These are phyloP conservation scores for Argynnis bischoffii DNA, from an alignment of 2,888 invertebrate genomes.

Conservation along the genomic window DNA sequence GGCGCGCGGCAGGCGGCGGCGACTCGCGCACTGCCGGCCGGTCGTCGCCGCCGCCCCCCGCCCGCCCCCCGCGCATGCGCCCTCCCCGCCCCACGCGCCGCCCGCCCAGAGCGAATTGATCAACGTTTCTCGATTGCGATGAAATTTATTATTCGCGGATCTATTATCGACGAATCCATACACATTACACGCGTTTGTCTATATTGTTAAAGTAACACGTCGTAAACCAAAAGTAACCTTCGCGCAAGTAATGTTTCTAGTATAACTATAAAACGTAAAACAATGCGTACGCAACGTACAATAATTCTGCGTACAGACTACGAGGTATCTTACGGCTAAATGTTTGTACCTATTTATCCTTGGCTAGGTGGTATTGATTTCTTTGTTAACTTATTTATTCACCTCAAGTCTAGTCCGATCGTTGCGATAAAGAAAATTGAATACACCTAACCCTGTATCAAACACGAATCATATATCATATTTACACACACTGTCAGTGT, in stretches of 20 bases:
- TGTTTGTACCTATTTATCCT: slow-evolving; percentile 29
- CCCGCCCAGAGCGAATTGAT: slow-evolving; percentile 64
- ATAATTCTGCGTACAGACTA: slow-evolving; percentile 8
- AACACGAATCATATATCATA: not conserved
- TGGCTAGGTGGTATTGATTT: slow-evolving; percentile 39
- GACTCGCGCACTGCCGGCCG: slow-evolving; percentile 71
- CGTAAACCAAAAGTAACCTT: not conserved
- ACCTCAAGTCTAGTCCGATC: slow-evolving; percentile 25
- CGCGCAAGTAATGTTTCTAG: not conserved
- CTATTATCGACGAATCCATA: slow-evolving; percentile 61
- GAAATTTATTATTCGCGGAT: slow-evolving; percentile 79
- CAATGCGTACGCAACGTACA: slow-evolving; percentile 12
- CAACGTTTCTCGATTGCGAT: slow-evolving; percentile 75
- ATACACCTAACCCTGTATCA: not conserved
- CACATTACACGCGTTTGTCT: not conserved
- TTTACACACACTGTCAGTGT: not conserved
- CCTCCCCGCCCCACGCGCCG: slow-evolving; percentile 40
- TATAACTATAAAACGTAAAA: slow-evolving; percentile 10
- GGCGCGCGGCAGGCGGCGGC: slow-evolving; percentile 71
- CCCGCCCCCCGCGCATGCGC: slow-evolving; percentile 45
- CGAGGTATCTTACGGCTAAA: slow-evolving; percentile 19
- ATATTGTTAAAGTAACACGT: not conserved
- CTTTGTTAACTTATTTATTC: slow-evolving; percentile 37
- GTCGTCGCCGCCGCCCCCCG: slow-evolving; percentile 52
- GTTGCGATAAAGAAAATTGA: slow-evolving; percentile 17